Conservation (phyloP, 2,113 vertebrate genomes). For the Bambusicola thoracicus region DNA sequence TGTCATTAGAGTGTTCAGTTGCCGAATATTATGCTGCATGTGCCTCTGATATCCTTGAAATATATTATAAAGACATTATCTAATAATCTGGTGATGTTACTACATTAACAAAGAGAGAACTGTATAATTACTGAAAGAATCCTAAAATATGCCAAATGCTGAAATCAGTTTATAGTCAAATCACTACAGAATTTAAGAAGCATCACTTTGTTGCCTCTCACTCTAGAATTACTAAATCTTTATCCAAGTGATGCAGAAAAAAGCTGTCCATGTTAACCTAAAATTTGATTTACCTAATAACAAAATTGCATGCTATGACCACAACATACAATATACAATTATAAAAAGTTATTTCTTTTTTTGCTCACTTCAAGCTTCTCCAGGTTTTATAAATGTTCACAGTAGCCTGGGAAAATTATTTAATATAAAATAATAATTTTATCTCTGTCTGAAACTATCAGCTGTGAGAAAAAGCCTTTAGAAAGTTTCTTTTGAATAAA, state of each 20-base stretch:
- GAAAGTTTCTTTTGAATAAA: neutral
- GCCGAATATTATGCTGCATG: neutral
- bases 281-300: neutral
- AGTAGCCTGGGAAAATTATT: neutral
- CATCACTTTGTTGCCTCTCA: neutral
- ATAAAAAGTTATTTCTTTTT: neutral
- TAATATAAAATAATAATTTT: neutral
- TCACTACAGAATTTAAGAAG: neutral
- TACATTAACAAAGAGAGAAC: neutral
- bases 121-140: neutral
- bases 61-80: neutral
- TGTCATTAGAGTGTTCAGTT: neutral
- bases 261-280: neutral
- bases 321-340: neutral
- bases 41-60: neutral
- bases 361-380: neutral
- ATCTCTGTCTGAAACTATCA: neutral
- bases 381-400: neutral
- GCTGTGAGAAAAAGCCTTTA: neutral
- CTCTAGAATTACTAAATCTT: neutral
- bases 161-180: neutral
- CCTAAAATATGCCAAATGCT: neutral
- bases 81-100: neutral
- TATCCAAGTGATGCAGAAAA: neutral
- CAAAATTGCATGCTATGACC: neutral